Base-by-base conservation (phyloP, 2,113 vertebrate species). In the Scatophagus argus region DNA sequence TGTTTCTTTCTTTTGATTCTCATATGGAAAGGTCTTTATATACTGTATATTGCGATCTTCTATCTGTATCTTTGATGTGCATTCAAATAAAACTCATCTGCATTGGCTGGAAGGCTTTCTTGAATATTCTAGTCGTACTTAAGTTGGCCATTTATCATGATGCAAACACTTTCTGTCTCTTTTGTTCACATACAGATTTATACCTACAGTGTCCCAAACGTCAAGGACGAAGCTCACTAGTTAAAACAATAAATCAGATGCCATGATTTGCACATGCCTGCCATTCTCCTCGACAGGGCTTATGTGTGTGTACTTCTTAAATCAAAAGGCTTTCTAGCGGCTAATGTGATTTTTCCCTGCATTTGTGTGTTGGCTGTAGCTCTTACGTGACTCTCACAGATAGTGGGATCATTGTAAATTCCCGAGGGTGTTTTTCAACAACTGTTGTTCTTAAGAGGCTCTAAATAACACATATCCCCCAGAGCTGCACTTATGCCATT, bases 281-380 rank as follows among this genome's bases (percentile, higher is more conserved):
- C 64, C 66, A 49, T 62, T 69, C 61, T 76, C 60, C 79, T 55
- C 25, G 25, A 58, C 68, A 55, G 60, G 55, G 73, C 66, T 72
- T 79, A 71, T 44, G 46, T 79, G 82, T 84, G 83, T 86, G 77
- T 47, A 69, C 74, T 85, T 74, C 83, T 79, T 77, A 84, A 91
- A 80, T 85, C 74, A 85, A 82, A 79, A 77, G 77, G 79, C 78
- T 89, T 82, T 87, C 81, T 66, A 36, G 72, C n/a, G 31, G 71
- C 75, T 89, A 89, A 93, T 91, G 86, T 75, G 89, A 92, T 92
- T 92, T n/a, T 87, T 41, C 79, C 43, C 47, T 74, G 63, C 69
- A 59, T 82, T 69, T 74, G 47, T 54, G 72, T 72, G 66, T 66
- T 67, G 69, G 85, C 81, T 91, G 41, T 32, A 65, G 84, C 71